Conservation (phyloP, 1,140 invertebrate species). For the Drosophila tropicalis region DNA sequence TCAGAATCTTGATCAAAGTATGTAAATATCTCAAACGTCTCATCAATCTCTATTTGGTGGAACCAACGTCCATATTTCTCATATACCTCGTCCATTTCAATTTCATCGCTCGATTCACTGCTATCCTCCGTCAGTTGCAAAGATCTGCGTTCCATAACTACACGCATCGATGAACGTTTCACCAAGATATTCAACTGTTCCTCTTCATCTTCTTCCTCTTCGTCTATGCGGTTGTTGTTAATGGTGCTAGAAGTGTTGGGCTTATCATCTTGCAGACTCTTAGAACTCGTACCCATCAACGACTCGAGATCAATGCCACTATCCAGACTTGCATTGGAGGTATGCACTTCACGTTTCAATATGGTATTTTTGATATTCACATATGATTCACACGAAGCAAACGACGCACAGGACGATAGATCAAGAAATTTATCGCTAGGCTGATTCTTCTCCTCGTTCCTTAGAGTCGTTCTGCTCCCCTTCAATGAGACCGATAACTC, state of each 20-base stretch:
- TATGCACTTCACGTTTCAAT: slow-evolving; percentile 12
- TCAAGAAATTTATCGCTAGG: neutral
- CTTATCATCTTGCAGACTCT: neutral
- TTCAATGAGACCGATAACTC: slow-evolving; percentile 8
- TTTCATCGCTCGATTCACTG: slow-evolving; percentile 21
- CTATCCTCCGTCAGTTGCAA: slow-evolving; percentile 24
- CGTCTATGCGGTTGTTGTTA: neutral
- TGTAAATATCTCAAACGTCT: slow-evolving; percentile 28
- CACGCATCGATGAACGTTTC: slow-evolving; percentile 7
- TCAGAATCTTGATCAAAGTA: slow-evolving; percentile 44
- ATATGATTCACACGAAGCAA: slow-evolving; percentile 47
- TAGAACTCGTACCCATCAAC: neutral
- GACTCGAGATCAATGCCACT: slow-evolving; percentile 9
- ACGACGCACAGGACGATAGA: slow-evolving; percentile 20
- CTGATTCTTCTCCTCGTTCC: neutral
- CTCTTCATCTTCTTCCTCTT: neutral
- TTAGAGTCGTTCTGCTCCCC: slow-evolving; percentile 17
- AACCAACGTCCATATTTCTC: slow-evolving; percentile 28
- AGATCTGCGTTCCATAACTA: slow-evolving; percentile 38
- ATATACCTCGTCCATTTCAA: slow-evolving; percentile 16
- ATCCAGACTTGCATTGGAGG: slow-evolving; percentile 39
- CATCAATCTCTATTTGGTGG: slow-evolving; percentile 37
- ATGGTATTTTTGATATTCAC: slow-evolving; percentile 30
- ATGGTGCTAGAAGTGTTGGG: neutral
- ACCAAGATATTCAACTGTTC: neutral